Percentiles rank a stretch among this genome's conserved stretches.
Conservation (phyloP, 92 coral and sea anemone species). For the Phenganax marumi region DNA sequence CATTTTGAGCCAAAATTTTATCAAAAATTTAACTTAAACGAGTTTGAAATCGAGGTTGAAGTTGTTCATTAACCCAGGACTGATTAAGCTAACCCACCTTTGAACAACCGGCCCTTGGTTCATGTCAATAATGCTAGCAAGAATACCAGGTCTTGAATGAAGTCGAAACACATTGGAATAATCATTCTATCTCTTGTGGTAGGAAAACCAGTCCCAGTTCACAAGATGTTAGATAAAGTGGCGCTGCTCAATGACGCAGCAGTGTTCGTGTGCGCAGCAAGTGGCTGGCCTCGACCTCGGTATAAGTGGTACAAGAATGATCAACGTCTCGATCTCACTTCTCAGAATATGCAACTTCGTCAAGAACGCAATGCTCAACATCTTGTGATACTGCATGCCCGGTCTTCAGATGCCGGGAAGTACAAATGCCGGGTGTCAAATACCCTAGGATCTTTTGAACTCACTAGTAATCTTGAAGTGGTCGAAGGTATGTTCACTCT, state of each 20-base stretch:
- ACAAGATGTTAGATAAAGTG: conserved; percentile 21
- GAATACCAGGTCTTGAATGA: no score
- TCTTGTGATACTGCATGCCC: conserved; percentile 1
- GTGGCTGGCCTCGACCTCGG: conserved; percentile 25
- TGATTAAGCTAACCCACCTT: neutral
- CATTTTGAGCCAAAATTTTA: no score
- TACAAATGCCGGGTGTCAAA: conserved; percentile 32
- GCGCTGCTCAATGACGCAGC: conserved; percentile 7
- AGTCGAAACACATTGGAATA: no score
- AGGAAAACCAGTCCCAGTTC: conserved; percentile 31
- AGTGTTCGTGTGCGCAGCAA: conserved; percentile 13
- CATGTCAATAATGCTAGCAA: neutral
- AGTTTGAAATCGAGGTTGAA: no score
- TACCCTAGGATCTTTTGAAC: neutral
- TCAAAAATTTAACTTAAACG: no score
- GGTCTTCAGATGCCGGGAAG: conserved; percentile 27
- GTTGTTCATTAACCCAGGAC: neutral
- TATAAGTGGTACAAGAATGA: conserved; percentile 34
- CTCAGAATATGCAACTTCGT: conserved; percentile 7
- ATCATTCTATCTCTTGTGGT: neutral
- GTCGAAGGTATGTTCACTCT: conserved; percentile 11
- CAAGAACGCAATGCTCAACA: conserved; percentile 21
- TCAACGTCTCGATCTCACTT: neutral
- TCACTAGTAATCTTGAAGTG: conserved; percentile 22
- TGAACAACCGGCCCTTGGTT: neutral